A percentile compares a stretch with the other conserved stretches of the same genome.
Evolutionary conservation across 2,113 vertebrate species (phyloP).

Genomic region (Elanus axillaris): DNA sequence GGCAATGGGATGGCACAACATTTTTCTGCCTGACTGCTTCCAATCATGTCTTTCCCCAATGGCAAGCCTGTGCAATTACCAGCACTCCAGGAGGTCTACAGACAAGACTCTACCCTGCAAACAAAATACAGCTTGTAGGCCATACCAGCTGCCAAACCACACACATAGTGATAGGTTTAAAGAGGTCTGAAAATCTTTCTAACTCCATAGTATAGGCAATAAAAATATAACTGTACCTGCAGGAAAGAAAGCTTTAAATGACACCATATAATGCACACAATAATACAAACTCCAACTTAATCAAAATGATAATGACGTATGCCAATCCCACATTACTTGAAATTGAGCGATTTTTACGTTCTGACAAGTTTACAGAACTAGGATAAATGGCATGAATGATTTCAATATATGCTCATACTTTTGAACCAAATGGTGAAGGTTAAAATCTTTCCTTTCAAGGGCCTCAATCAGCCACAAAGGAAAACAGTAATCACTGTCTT

Average conservation of each 20-base stretch:
- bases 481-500: constrained; percentile 99
- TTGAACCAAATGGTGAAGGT: constrained; percentile 98
- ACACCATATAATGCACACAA: constrained; percentile 79
- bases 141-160: constrained; percentile 97
- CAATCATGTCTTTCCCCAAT: constrained; percentile 92
- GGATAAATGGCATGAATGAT: constrained; percentile 97
- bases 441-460: constrained; percentile 99
- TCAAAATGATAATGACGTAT: constrained; percentile 99
- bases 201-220: constrained; percentile 77
- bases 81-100: constrained; percentile 89
- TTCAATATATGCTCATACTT: constrained; percentile 95
- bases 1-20: constrained; percentile 96
- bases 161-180: constrained; percentile 84
- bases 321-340: constrained; percentile 88
- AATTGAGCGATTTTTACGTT: constrained; percentile 89
- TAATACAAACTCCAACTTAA: constrained; percentile 90
- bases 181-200: constrained; percentile 78
- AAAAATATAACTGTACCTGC: constrained; percentile 78
- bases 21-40: constrained; percentile 95
- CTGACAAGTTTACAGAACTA: constrained; percentile 99
- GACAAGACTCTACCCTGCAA: constrained; percentile 93
- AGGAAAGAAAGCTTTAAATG: constrained; percentile 80
- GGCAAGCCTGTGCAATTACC: constrained; percentile 94
- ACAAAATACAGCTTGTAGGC: constrained; percentile 93
- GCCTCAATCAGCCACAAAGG: constrained; percentile 99